Evolutionary conservation across 1,140 invertebrate genomes (phyloP), one percentile per base, ranked within the genome.

Genomic region (Cyrtorhinus lividipennis): DNA sequence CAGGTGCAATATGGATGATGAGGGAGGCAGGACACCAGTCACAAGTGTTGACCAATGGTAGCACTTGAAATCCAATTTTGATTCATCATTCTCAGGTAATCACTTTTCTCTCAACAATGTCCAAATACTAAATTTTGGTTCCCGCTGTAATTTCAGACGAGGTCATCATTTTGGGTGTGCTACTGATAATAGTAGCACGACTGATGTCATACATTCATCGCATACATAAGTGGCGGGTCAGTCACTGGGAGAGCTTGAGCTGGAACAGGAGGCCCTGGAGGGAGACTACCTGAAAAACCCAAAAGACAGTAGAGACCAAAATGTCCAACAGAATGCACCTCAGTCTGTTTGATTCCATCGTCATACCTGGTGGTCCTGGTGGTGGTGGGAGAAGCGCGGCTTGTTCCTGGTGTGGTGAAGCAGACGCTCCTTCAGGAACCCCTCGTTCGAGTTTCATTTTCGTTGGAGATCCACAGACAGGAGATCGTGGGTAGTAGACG

Each of bases 121-220:
- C n/a, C n/a, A n/a, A n/a, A n/a, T n/a, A n/a, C n/a, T n/a, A n/a
- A n/a, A n/a, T n/a, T n/a, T n/a, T n/a, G n/a, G n/a, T n/a, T n/a
- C n/a, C n/a, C n/a, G n/a, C 30, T 38, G 30, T 15, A 38, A 8
- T 38, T 38, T 58, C 25, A 58, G 18, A 58, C 56, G 56, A 58
- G 56, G 56, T 58, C 56, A 58, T 58, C 24, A 27, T 2, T 10
- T 44, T 46, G 25, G n/a, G 46, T 58, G 18, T 56, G 62, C 58
- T 64, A 64, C 62, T 64, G 62, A 60, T 64, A 64, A 60, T 59
- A 64, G 62, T 64, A 64, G 62, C 57, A 58, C 20, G 60, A 65
- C 24, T 65, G 61, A 53, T 70, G 74, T 76, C 75, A 76, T 71
- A 76, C 75, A 63, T 76, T 76, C 75, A 76, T 76, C 24, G 75